These are phyloP conservation scores for Loripinus fragilis DNA, from an alignment of 2,888 invertebrate species.

Conservation along the genomic window DNA sequence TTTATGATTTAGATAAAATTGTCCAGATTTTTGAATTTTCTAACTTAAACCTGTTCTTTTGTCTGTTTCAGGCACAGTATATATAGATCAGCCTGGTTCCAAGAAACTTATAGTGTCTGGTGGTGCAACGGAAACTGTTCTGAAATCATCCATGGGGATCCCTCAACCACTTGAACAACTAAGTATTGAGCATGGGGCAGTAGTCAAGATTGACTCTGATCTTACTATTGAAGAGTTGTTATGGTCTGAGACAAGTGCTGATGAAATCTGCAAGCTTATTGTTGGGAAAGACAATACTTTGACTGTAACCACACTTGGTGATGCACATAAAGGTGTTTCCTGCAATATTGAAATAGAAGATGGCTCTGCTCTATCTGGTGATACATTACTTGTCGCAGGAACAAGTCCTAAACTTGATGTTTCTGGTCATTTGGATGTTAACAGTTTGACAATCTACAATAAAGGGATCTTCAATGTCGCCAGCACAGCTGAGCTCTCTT, in stretches of 20 bases:
- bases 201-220: slow-evolving; percentile 44
- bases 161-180: slow-evolving; percentile 48
- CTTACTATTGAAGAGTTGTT: slow-evolving; percentile 49
- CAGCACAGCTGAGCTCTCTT: slow-evolving; percentile 41
- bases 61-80: slow-evolving; percentile 57
- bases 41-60: too few species aligned
- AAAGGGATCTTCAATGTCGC: slow-evolving; percentile 49
- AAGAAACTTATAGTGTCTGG: slow-evolving; percentile 33
- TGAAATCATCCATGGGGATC: slow-evolving; percentile 25
- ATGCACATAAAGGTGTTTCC: slow-evolving; percentile 40
- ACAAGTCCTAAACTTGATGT: slow-evolving; percentile 48
- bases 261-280: slow-evolving; percentile 52
- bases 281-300: slow-evolving; percentile 49
- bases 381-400: slow-evolving; percentile 54
- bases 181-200: slow-evolving; percentile 51
- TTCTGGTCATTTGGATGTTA: slow-evolving; percentile 49
- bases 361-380: slow-evolving; percentile 27
- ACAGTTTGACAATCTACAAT: slow-evolving; percentile 51
- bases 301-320: slow-evolving; percentile 40
- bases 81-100: slow-evolving; percentile 35
- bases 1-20: too few species aligned
- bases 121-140: slow-evolving; percentile 22
- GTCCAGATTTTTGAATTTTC: too few species aligned
- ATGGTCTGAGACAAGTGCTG: slow-evolving; percentile 48
- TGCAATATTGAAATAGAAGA: slow-evolving; percentile 36